Evolutionary conservation across 2,888 invertebrate genomes (phyloP), one percentile per base, ranked within the genome.

Genomic region (Galerucella nymphaeae): DNA sequence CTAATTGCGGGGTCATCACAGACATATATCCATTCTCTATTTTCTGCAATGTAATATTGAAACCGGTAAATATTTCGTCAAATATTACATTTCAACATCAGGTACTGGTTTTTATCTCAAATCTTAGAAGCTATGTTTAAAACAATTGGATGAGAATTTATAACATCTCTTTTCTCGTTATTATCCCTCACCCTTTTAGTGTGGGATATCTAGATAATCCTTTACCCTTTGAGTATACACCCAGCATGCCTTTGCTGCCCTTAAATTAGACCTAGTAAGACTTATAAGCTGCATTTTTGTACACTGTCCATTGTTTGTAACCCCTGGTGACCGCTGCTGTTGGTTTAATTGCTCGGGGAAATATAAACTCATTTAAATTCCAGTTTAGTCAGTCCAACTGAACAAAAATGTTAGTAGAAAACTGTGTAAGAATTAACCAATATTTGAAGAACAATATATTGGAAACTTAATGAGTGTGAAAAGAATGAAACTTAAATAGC

Each of bases 321-420:
- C 58, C 58, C 58, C 23, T 30, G 79, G 81, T 76, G 81, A 83
- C 84, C 83, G 84, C 84, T 84, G 84, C 84, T 83, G 84, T 85
- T 84, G 83, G 84, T 84, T 85, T 85, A 85, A 85, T 85, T 85
- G 84, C 83, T 81, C 77, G 84, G 84, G 83, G 79, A 82, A 83
- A 81, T 79, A 75, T 72, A 81, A 80, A 70, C 76, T 76, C 78
- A 75, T 71, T 78, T 77, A 75, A 74, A 82, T 82, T 79, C 30
- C 9, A 38, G 11, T 45, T 45, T 14, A 45, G 45, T 77, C 75
- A 69, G 76, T 57, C 59, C 70, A 81, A 81, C 82, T 80, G 80
- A 57, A 23, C 38, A 13, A 16, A 4, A 18, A 55, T 45, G 20
- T 23, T 16, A 57, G 30, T 2, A 38, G 8, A 38, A 38, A 38